Percentiles rank a stretch among this genome's conserved stretches.
Conservation (phyloP, 2,797 vertebrate species). For the Pantherophis alleghaniensis region DNA sequence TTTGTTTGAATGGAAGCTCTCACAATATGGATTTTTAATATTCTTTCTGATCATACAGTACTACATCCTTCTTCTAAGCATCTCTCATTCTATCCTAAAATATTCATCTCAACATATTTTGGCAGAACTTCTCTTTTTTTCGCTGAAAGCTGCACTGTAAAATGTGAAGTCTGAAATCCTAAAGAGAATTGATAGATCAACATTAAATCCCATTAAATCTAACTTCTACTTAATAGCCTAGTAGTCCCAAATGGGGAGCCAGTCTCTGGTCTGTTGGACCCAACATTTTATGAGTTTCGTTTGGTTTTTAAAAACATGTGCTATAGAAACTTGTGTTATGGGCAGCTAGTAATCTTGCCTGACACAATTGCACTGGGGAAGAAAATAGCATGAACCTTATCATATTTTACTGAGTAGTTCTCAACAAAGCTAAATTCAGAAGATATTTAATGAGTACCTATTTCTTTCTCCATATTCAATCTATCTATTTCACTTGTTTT, state of each 20-base stretch:
- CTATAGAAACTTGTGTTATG: background rate
- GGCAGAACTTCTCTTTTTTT: background rate
- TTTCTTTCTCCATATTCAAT: background rate
- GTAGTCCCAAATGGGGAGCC: background rate
- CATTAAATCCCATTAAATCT: background rate
- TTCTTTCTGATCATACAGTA: background rate
- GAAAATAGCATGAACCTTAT: background rate
- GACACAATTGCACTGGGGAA: background rate
- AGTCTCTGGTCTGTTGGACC: background rate
- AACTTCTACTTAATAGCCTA: background rate
- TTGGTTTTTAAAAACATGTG: background rate
- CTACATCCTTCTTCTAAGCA: background rate
- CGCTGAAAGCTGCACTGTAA: background rate
- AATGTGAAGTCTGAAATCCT: background rate
- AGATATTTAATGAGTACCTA: background rate
- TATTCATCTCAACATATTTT: background rate
- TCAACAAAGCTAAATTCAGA: background rate
- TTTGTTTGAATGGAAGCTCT: background rate
- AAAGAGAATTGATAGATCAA: background rate
- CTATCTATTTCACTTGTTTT: background rate
- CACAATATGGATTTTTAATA: background rate
- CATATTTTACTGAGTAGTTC: background rate
- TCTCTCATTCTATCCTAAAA: background rate
- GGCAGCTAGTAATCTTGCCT: background rate
- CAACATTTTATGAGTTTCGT: background rate